Percentiles rank a stretch among this genome's conserved stretches.
phyloP scores from a whole-genome alignment of 2,888 invertebrate genomes.

The Proisotoma minuta region DNA sequence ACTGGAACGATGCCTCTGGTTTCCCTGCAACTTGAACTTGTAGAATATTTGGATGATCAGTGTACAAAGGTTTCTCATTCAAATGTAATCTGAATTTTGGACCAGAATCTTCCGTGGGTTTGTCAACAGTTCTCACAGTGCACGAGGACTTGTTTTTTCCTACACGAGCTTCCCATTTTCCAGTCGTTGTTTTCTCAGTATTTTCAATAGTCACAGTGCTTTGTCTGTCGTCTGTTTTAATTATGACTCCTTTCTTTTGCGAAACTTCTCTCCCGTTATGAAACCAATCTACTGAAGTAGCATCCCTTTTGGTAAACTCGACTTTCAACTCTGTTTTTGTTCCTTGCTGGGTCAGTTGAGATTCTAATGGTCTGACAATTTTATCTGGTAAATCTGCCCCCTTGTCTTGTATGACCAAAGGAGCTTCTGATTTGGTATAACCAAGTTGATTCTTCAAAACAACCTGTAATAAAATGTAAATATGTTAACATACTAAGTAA shows the following conservation, averaged over 20 bases:
- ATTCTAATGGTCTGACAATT: constrained; percentile 59
- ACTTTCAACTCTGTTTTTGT: constrained; percentile 7
- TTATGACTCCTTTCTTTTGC: constrained; percentile 62
- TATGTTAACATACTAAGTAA: too few species aligned
- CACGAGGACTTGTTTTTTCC: constrained; percentile 39
- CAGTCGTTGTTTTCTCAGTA: constrained; percentile 60
- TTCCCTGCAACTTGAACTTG: constrained; percentile 71
- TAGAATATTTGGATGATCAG: constrained; percentile 60
- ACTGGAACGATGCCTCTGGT: constrained; percentile 78
- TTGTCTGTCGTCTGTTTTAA: constrained; percentile 58
- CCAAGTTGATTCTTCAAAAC: constrained; percentile 70
- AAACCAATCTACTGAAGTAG: constrained; percentile 72
- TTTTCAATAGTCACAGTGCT: constrained; percentile 65
- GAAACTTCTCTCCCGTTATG: constrained; percentile 67
- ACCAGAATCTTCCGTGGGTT: constrained; percentile 58
- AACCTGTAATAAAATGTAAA: too few species aligned
- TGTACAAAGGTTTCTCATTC: constrained; percentile 58
- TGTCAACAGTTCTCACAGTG: constrained; percentile 9
- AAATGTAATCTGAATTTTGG: constrained; percentile 69
- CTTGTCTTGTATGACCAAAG: constrained; percentile 64
- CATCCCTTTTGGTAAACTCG: constrained; percentile 25
- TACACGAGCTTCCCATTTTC: constrained; percentile 80
- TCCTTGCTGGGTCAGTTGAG: constrained; percentile 52
- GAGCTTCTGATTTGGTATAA: constrained; percentile 69
- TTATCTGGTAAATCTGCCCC: background rate